Percentiles rank a stretch among this genome's conserved stretches.
These are phyloP conservation scores for Embiotoca jacksoni DNA, from an alignment of 2,113 vertebrate species.

Conservation along the genomic window DNA sequence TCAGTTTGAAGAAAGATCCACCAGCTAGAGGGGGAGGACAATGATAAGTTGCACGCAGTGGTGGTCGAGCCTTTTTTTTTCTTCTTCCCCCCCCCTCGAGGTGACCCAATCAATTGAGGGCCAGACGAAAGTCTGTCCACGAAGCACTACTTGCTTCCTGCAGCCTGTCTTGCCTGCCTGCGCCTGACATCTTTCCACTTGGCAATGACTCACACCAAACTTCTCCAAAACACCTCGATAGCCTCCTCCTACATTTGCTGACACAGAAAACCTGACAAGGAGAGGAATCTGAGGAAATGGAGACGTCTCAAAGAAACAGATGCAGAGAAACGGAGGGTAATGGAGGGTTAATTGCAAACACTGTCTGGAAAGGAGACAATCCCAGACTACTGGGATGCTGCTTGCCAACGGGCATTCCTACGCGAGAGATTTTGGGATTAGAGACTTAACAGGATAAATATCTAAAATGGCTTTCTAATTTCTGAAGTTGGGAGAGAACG, in stretches of 20 bases:
- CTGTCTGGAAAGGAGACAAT: slow-evolving; percentile 51
- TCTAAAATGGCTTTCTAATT: slow-evolving; percentile 72
- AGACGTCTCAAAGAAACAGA: slow-evolving; percentile 2
- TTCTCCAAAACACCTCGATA: slow-evolving; percentile 44
- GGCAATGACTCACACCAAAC: slow-evolving; percentile 54
- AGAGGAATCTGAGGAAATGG: slow-evolving; percentile 25
- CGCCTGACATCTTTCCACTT: slow-evolving; percentile 41
- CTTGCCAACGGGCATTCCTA: slow-evolving; percentile 32
- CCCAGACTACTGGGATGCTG: slow-evolving; percentile 29
- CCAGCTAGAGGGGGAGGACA: slow-evolving; percentile 46
- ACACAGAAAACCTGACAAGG: slow-evolving; percentile 34
- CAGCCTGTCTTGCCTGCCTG: slow-evolving; percentile 53
- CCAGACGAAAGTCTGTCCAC: slow-evolving; percentile 71
- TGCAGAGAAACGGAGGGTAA: slow-evolving; percentile 32
- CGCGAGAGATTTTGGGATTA: slow-evolving; percentile 66
- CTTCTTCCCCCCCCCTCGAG: slow-evolving; percentile 37
- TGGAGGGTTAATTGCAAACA: slow-evolving; percentile 23
- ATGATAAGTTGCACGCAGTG: slow-evolving; percentile 52
- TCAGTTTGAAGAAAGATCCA: slow-evolving; percentile 40
- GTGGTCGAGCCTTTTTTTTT: slow-evolving; percentile 43
- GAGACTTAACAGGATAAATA: slow-evolving; percentile 64
- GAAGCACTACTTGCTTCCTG: slow-evolving; percentile 54
- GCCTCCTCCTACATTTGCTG: slow-evolving; percentile 48
- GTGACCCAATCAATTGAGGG: slow-evolving; percentile 73
- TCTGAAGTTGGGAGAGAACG: slow-evolving; percentile 51